These are phyloP conservation scores for Elgaria multicarinata DNA, from an alignment of 2,113 vertebrate genomes.

Conservation along the genomic window DNA sequence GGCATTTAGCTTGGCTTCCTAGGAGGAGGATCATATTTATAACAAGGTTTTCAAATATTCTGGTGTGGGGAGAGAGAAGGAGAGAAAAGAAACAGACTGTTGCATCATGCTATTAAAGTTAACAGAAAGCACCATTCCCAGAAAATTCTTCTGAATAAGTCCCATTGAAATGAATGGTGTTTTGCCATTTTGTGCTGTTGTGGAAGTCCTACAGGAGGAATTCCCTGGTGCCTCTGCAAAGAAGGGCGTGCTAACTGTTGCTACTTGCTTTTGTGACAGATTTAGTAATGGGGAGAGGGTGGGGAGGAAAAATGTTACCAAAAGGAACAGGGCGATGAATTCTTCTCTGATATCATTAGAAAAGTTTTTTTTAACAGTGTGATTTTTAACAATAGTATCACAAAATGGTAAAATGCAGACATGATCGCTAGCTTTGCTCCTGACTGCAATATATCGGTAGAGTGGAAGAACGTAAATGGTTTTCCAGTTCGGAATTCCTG, in stretches of 20 bases:
- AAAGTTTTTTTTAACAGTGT: conserved; percentile 18
- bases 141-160: neutral
- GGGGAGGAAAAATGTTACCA: conserved; percentile 21
- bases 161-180: neutral
- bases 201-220: neutral
- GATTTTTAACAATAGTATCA: neutral
- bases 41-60: neutral
- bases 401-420: neutral
- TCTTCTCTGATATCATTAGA: conserved; percentile 45
- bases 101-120: conserved; percentile 9
- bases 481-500: conserved; percentile 57
- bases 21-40: neutral
- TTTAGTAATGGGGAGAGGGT: neutral
- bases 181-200: neutral
- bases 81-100: conserved; percentile 14
- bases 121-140: neutral
- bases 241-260: conserved; percentile 53
- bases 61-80: neutral
- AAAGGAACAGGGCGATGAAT: conserved; percentile 37
- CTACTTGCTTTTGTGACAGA: conserved; percentile 55
- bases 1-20: accelerated
- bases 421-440: neutral
- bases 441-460: conserved; percentile 17
- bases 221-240: conserved; percentile 23
- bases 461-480: conserved; percentile 19